Base-by-base conservation (phyloP, 2,113 vertebrate genomes). In the Pardalotus punctatus region DNA sequence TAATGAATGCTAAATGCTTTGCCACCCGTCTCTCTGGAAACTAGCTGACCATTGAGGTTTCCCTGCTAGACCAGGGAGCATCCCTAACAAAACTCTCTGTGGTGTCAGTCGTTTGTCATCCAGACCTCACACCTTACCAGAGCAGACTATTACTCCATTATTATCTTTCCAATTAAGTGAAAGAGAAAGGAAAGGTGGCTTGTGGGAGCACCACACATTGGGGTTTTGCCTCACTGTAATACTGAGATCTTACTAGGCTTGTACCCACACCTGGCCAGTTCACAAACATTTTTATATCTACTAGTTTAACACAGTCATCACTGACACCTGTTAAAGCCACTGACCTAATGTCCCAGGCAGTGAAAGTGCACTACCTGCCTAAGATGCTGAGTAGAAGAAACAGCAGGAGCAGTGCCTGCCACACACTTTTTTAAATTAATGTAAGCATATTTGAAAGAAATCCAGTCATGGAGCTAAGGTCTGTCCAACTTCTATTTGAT, bases 181-280 rank as follows among this genome's bases (percentile, higher is more conserved):
- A 84, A 87, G 40, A 48, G 33, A 76, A 72, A 33, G 19, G 15
- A 72, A 58, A 14, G 6, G 14, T 5, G 9, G 7, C 5, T 35
- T 50, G 24, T 2, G 3, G 40, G 12, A 62, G 13, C n/a, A 86
- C 16, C 0, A 4, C 2, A 4, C 42, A 7, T 5, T 73, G 5
- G 3, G 4, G 11, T 38, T 83, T 89, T 66, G 36, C 13, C n/a
- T 81, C 65, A 31, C 12, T 35, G 4, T 9, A 18, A 40, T 18
- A 54, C 5, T 43, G 23, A 58, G 50, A 54, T 57, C 6, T 40
- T 56, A 38, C 25, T n/a, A 71, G 25, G 27, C 10, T 12, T 60
- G 18, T 19, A 76, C 23, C 20, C 25, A 81, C 21, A 64, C 18
- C 31, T 36, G 27, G 29, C 8, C 83, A 70, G 38, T 14, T 71